These are phyloP conservation scores for Octomys mimax DNA, from an alignment of 2,797 vertebrate species.

Conservation along the genomic window DNA sequence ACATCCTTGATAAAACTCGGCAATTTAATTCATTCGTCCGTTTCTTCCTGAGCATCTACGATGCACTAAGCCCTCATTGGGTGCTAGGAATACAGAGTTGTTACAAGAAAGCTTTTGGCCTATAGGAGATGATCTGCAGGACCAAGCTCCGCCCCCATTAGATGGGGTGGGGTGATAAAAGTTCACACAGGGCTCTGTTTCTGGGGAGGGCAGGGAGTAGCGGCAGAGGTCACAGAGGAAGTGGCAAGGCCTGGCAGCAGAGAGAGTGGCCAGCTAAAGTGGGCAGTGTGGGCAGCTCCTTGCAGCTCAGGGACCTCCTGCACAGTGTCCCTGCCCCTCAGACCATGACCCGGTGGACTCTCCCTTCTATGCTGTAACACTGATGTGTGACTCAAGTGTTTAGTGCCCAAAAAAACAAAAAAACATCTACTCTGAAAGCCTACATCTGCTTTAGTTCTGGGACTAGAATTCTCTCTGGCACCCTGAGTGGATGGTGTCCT, in stretches of 20 bases:
- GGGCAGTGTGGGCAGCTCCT: background rate
- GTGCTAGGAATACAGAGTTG: background rate
- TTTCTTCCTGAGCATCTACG: background rate
- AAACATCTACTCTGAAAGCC: background rate
- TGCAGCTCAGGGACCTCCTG: background rate
- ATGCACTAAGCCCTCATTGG: background rate
- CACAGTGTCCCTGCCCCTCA: background rate
- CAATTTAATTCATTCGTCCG: background rate
- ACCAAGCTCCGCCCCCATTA: background rate
- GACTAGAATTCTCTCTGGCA: background rate
- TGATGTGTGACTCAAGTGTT: background rate
- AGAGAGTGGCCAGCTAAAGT: background rate
- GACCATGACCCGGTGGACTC: background rate
- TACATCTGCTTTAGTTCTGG: background rate
- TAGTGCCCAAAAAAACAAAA: background rate
- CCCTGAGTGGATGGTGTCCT: background rate
- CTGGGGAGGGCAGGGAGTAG: background rate
- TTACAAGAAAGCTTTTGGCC: background rate
- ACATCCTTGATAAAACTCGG: background rate
- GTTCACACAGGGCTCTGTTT: background rate
- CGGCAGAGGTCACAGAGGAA: rapidly evolving
- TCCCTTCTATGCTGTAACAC: background rate
- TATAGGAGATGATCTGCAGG: background rate
- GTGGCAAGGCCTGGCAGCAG: background rate
- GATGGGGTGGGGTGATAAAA: background rate